phyloP scores from a whole-genome alignment of 2,797 vertebrate genomes.

The Anabas testudineus region DNA sequence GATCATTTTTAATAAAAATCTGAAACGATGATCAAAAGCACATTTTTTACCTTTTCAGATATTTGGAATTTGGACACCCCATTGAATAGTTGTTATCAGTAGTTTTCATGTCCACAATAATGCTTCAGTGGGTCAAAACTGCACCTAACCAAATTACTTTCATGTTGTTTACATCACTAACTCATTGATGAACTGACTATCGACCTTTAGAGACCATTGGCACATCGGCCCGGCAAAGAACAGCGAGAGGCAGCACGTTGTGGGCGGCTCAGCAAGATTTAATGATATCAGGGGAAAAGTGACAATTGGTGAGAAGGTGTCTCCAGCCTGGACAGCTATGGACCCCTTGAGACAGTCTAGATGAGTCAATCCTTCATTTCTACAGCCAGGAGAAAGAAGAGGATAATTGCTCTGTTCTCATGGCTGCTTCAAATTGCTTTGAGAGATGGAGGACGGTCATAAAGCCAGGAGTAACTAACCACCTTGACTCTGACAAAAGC shows the following conservation, averaged over 20 bases:
- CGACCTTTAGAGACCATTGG: slow-evolving; percentile 46
- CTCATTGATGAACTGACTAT: slow-evolving; percentile 25
- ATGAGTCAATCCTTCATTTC: slow-evolving; percentile 83
- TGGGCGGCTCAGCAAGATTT: slow-evolving; percentile 55
- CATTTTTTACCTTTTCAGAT: too few relatives aligned
- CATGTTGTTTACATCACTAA: background rate
- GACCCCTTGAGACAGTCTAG: slow-evolving; percentile 74
- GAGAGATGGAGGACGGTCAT: slow-evolving; percentile 76
- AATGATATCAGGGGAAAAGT: slow-evolving; percentile 66
- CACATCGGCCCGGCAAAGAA: slow-evolving; percentile 28
- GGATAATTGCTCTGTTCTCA: slow-evolving; percentile 83
- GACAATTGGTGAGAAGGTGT: slow-evolving; percentile 75
- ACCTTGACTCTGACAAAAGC: slow-evolving; percentile 63
- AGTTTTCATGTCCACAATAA: too few relatives aligned
- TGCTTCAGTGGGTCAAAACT: too few relatives aligned
- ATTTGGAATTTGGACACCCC: too few relatives aligned
- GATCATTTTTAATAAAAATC: too few relatives aligned
- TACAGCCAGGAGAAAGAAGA: slow-evolving; percentile 70
- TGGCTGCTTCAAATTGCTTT: slow-evolving; percentile 76
- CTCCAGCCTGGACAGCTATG: slow-evolving; percentile 67
- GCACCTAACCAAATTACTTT: background rate
- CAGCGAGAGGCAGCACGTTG: slow-evolving; percentile 21
- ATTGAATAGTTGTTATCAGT: too few relatives aligned
- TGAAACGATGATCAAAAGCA: too few relatives aligned
- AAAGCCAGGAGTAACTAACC: slow-evolving; percentile 74